phyloP scores from a whole-genome alignment of 2,888 invertebrate genomes.

The Chrysodeixis includens region DNA sequence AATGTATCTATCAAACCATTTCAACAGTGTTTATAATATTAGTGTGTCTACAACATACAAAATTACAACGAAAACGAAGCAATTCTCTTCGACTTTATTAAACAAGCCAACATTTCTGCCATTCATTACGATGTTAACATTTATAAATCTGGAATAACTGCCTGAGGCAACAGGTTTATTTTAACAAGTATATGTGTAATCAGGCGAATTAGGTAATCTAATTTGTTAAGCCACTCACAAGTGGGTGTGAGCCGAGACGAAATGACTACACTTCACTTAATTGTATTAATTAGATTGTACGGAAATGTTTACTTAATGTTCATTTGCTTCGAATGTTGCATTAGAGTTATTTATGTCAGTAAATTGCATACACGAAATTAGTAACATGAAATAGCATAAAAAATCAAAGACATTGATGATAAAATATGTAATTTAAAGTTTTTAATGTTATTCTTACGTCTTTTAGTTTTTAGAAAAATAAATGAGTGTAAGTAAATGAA shows the following conservation, averaged over 20 bases:
- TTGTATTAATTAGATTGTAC: slow-evolving; percentile 4
- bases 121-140: neutral
- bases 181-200: slow-evolving; percentile 4
- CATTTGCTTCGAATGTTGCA: neutral
- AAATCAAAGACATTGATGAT: neutral
- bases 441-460: too few relatives aligned
- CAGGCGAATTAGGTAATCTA: slow-evolving; percentile 1
- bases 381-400: neutral
- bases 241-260: slow-evolving; percentile 4
- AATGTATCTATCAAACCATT: too few relatives aligned
- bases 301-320: slow-evolving; percentile 1
- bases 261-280: slow-evolving; percentile 4
- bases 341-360: neutral
- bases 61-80: too few relatives aligned
- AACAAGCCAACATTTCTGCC: neutral
- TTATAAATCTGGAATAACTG: neutral
- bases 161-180: neutral
- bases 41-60: too few relatives aligned
- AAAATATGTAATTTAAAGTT: too few relatives aligned
- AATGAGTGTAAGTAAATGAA: neutral
- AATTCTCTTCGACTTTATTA: neutral
- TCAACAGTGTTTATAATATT: too few relatives aligned
- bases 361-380: neutral
- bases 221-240: neutral
- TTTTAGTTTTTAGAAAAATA: neutral